phyloP scores from a whole-genome alignment of 1,140 invertebrate species.

The Wiebesia pumilae region DNA sequence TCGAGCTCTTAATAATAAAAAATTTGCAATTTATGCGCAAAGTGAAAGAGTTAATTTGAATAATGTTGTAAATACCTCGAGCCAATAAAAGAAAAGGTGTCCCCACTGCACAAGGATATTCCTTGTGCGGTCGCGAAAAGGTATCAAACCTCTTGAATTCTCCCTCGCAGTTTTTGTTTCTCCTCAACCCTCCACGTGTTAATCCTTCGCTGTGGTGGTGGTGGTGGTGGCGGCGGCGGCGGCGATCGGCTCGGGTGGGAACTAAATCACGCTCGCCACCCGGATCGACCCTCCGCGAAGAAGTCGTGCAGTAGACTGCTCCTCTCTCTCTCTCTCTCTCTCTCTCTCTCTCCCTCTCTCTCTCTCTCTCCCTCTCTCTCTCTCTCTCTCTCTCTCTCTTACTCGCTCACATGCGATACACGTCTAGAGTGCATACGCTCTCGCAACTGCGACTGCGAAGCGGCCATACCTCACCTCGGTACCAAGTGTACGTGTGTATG shows the following conservation, averaged over 20 bases:
- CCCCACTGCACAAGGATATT: neutral
- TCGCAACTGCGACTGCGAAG: neutral
- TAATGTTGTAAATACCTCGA: no score
- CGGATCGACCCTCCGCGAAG: slow-evolving; percentile 56
- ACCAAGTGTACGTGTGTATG: neutral
- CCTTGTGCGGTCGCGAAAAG: neutral
- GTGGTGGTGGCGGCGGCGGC: neutral
- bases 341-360: neutral
- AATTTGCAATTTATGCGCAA: neutral
- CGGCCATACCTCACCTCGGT: neutral
- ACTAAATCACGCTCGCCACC: slow-evolving; percentile 40
- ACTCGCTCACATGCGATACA: neutral
- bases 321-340: neutral
- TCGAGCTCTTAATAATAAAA: neutral
- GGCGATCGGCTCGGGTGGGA: slow-evolving; percentile 13
- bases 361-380: neutral
- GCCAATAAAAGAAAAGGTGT: neutral
- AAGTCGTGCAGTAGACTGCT: slow-evolving; percentile 51
- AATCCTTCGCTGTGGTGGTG: neutral
- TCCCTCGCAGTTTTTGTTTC: neutral
- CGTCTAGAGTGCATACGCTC: neutral
- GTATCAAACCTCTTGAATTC: neutral
- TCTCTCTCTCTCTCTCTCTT: neutral
- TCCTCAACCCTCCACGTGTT: neutral
- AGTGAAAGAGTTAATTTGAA: neutral